Conservation (phyloP, 2,113 vertebrate species). For the Lampris megalopsis region DNA sequence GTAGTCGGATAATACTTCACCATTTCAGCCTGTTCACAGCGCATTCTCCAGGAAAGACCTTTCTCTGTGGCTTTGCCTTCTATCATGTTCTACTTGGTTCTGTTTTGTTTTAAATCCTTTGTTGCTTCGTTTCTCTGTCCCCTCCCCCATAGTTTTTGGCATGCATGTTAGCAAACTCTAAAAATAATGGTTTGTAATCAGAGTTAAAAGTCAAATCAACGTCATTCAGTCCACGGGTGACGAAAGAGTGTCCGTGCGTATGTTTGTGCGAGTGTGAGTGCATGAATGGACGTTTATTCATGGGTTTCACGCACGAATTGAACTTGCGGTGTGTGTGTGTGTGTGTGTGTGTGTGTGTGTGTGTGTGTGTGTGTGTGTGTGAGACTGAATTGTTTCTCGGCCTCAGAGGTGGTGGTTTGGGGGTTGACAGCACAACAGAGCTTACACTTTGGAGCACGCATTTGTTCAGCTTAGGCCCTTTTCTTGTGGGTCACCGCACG, state of each 20-base stretch:
- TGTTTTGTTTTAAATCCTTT: not conserved
- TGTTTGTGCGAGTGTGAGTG: slow-evolving; percentile 25
- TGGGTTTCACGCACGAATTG: too few species aligned
- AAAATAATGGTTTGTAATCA: not conserved
- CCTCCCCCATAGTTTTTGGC: not conserved
- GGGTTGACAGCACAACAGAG: not conserved
- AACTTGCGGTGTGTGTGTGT: not conserved
- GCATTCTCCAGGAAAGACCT: not conserved
- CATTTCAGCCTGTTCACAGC: slow-evolving; percentile 50
- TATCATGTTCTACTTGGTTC: not conserved
- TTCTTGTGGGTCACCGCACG: slow-evolving; percentile 5
- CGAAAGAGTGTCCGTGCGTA: not conserved
- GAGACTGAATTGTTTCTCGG: not conserved
- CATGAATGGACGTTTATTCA: not conserved
- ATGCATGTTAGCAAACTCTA: not conserved
- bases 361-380: not conserved
- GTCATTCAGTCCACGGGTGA: not conserved
- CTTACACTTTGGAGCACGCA: not conserved
- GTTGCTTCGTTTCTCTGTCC: not conserved
- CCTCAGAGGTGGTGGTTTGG: slow-evolving; percentile 3
- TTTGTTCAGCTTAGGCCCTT: not conserved
- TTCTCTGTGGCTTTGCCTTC: slow-evolving; percentile 4
- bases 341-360: slow-evolving; percentile 16
- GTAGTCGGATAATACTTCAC: slow-evolving; percentile 46
- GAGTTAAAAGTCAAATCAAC: not conserved